Percentiles rank a stretch among this genome's conserved stretches.
These are phyloP conservation scores for Canis aureus DNA, from an alignment of 2,113 vertebrate genomes.

Conservation along the genomic window DNA sequence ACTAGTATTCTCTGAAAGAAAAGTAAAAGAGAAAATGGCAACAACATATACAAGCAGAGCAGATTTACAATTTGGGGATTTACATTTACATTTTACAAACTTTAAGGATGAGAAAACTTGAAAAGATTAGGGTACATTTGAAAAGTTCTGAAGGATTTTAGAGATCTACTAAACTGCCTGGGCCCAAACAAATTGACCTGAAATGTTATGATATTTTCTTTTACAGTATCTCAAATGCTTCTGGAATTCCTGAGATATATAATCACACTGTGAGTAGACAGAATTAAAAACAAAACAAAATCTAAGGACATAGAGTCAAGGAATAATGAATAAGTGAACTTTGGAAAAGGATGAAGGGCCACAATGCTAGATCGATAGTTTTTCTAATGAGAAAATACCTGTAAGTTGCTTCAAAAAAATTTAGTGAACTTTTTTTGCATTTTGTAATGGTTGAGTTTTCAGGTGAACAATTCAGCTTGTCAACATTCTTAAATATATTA, in stretches of 20 bases:
- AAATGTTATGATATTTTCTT: conserved; percentile 33
- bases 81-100: background rate
- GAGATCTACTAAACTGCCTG: conserved; percentile 43
- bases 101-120: conserved; percentile 57
- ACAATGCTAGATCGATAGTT: background rate
- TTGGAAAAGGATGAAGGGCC: background rate
- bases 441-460: conserved; percentile 24
- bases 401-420: background rate
- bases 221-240: background rate
- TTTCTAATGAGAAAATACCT: background rate
- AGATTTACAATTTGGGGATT: conserved; percentile 12
- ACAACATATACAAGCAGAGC: conserved; percentile 55
- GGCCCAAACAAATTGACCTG: background rate
- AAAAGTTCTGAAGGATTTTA: conserved; percentile 62
- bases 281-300: conserved; percentile 34
- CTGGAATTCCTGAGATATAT: background rate
- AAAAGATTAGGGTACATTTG: conserved; percentile 54
- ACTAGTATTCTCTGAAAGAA: conserved; percentile 48
- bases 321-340: conserved; percentile 1
- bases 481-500: conserved; percentile 8
- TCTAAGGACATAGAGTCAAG: background rate
- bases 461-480: conserved; percentile 32
- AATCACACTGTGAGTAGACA: conserved; percentile 6
- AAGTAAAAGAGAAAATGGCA: conserved; percentile 57
- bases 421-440: background rate